Base-by-base conservation (phyloP, 37 sponge, comb jelly and placozoan species). In the Chondrosia reniformis region DNA sequence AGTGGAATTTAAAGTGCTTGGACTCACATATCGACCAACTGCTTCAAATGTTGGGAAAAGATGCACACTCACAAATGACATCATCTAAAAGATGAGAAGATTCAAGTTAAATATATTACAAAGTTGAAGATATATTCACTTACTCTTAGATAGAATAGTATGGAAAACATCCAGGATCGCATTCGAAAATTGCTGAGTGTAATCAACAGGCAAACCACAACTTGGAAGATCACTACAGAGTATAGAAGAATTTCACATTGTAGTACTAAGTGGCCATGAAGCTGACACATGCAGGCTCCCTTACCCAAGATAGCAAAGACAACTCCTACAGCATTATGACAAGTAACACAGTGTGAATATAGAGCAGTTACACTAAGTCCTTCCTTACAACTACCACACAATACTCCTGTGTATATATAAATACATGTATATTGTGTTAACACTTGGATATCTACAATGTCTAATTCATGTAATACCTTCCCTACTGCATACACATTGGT, bases 311-410 rank as follows among this genome's bases (percentile, higher is more conserved):
- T 55, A 32, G 59, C 36, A 44, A 86, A 41, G 25, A 86, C 79
- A 36, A 38, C 9, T 13, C 80, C 59, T 2, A 34, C 75, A 24
- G 45, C 89, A 61, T 81, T 54, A 62, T 75, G 54, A 31, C 89
- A 89, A 27, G 79, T 55, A 41, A 43, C 79, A 74, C 89, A 89
- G 59, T 71, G 74, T 25, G 76, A 76, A 17, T 84, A 77, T 17
- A 89, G 57, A 7, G 65, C 82, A 84, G 85, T 89, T 46, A 84
- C 82, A 65, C 89, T 82, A 32, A n/a, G 32, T 24, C 67, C 78
- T 24, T 84, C 72, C 8, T 44, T 71, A 40, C 89, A 89, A 15
- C 54, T 73, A 1, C 89, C 89, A 89, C 89, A 89, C 36, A 89
- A 63, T 28, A 81, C 31, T 49, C 89, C 89, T 89, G 55, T n/a